Evolutionary conservation across 2,797 vertebrate species (phyloP).

Genomic region (Odontamblyopus rebecca): DNA sequence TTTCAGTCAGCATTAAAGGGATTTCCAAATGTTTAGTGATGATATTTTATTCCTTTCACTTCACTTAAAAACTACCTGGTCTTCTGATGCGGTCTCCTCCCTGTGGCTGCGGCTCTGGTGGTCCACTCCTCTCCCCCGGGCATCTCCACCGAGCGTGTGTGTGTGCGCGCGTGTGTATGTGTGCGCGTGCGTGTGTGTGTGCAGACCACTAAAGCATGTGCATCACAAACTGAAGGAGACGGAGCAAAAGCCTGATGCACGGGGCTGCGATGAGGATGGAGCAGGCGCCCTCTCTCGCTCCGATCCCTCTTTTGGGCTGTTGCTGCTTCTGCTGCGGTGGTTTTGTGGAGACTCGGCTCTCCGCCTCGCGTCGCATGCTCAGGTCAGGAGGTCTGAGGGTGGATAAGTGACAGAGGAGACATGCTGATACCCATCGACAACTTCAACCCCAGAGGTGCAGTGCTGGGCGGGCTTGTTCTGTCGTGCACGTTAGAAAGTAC

Average conservation of each 20-base stretch:
- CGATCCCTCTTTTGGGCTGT: slow-evolving; percentile 23
- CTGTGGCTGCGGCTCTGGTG: slow-evolving; percentile 53
- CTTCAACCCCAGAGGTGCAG: slow-evolving; percentile 7
- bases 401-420: slow-evolving; percentile 45
- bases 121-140: slow-evolving; percentile 56
- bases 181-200: slow-evolving; percentile 5
- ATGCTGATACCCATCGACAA: neutral
- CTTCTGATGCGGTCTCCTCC: slow-evolving; percentile 4
- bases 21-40: neutral
- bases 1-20: neutral
- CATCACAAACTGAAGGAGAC: slow-evolving; percentile 34
- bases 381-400: slow-evolving; percentile 40
- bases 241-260: slow-evolving; percentile 15
- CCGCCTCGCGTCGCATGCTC: slow-evolving; percentile 21
- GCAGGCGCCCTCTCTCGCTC: slow-evolving; percentile 30
- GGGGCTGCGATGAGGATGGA: slow-evolving; percentile 41
- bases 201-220: slow-evolving; percentile 49
- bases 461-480: neutral
- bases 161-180: neutral
- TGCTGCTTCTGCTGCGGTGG: slow-evolving; percentile 34
- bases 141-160: slow-evolving; percentile 26
- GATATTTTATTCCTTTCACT: too few species aligned
- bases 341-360: slow-evolving; percentile 31
- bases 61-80: neutral
- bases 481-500: neutral